Percentiles rank a stretch among this genome's conserved stretches.
Conservation (phyloP, 2,888 invertebrate genomes). For the Tenthredo mesomela region DNA sequence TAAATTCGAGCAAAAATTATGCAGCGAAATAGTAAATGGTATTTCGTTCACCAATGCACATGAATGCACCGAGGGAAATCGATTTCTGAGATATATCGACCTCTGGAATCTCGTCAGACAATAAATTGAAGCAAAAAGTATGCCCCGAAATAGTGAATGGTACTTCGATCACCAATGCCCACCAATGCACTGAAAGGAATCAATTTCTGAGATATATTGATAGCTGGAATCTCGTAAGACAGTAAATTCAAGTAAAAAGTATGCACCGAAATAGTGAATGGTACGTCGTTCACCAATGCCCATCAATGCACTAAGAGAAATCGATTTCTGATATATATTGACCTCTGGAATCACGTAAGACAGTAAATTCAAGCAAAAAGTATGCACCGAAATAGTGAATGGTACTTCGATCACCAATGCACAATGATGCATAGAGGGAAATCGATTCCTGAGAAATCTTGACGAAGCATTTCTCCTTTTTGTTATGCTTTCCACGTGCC, state of each 20-base stretch:
- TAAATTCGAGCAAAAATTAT: background rate
- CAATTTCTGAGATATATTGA: too few relatives aligned
- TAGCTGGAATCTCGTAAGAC: too few relatives aligned
- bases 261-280: background rate
- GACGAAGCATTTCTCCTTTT: background rate
- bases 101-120: too few relatives aligned
- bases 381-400: background rate
- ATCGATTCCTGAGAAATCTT: background rate
- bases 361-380: background rate
- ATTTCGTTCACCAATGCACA: too few relatives aligned
- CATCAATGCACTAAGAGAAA: background rate
- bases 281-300: background rate
- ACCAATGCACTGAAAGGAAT: background rate
- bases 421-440: background rate
- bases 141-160: background rate
- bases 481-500: slow-evolving; percentile 18
- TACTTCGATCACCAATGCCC: background rate
- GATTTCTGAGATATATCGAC: too few relatives aligned
- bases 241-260: background rate
- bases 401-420: too few relatives aligned
- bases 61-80: too few relatives aligned
- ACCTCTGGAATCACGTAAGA: too few relatives aligned
- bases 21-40: background rate
- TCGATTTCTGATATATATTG: too few relatives aligned
- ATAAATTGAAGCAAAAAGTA: too few relatives aligned